phyloP scores from a whole-genome alignment of 1,140 invertebrate species.

The Pogonomyrmex californicus region DNA sequence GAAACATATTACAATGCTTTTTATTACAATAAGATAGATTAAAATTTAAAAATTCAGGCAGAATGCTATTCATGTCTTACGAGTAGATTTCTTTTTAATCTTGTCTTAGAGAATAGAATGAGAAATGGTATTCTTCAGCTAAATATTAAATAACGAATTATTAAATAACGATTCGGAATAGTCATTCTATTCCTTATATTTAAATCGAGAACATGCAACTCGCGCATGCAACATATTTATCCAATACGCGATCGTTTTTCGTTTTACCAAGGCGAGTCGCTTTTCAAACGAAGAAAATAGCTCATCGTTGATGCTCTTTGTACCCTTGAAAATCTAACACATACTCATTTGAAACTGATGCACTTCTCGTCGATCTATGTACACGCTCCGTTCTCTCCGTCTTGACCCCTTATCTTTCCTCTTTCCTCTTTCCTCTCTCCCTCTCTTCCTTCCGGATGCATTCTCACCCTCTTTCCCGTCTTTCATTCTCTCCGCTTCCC shows the following conservation, averaged over 20 bases:
- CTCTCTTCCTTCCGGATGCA: neutral
- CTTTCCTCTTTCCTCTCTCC: slow-evolving; percentile 21
- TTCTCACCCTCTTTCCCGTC: neutral
- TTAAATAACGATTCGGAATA: neutral
- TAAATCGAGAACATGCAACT: neutral
- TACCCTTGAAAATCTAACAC: neutral
- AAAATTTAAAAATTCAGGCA: neutral
- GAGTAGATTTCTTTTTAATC: neutral
- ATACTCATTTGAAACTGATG: neutral
- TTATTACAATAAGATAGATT: neutral
- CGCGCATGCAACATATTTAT: neutral
- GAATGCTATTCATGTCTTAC: neutral
- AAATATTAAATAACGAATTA: neutral
- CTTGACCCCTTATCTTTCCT: slow-evolving; percentile 16
- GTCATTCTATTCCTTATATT: neutral
- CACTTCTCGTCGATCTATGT: neutral
- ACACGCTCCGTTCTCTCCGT: neutral
- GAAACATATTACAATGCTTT: neutral
- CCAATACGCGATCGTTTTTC: neutral
- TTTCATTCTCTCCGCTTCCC: slow-evolving; percentile 14
- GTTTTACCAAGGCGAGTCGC: neutral
- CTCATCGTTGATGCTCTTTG: neutral
- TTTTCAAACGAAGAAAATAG: neutral
- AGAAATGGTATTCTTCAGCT: neutral
- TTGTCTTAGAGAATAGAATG: neutral